phyloP scores from a whole-genome alignment of 2,888 invertebrate species.

The Congeria kusceri region DNA sequence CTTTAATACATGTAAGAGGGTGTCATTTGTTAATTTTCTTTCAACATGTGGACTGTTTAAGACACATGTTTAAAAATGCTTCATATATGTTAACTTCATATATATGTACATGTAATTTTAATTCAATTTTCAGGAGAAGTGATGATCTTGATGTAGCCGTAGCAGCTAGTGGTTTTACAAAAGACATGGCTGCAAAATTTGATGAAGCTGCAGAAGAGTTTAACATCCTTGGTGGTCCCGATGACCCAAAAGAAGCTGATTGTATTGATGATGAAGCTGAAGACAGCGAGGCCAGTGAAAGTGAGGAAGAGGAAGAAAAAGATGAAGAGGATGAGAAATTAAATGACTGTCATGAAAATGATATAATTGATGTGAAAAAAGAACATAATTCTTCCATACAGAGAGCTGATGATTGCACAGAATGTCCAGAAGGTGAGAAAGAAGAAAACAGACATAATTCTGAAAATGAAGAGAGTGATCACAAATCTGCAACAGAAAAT shows the following conservation, averaged over 20 bases:
- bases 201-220: constrained; percentile 79
- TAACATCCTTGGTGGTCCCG: constrained; percentile 74
- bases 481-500: constrained; percentile 19
- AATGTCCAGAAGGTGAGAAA: background rate
- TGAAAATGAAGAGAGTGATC: constrained; percentile 9
- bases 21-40: no score
- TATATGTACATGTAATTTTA: no score
- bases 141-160: constrained; percentile 95
- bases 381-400: constrained; percentile 76
- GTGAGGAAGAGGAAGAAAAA: constrained; percentile 75
- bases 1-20: no score
- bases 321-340: constrained; percentile 1
- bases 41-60: no score
- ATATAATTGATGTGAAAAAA: background rate
- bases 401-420: background rate
- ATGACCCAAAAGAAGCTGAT: constrained; percentile 42
- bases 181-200: constrained; percentile 89
- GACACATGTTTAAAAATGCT: no score
- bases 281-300: constrained; percentile 61
- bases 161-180: constrained; percentile 95
- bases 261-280: constrained; percentile 61
- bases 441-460: constrained; percentile 1
- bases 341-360: constrained; percentile 78
- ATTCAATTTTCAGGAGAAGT: constrained; percentile 88
- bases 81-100: no score